Evolutionary conservation across 2,113 vertebrate genomes (phyloP), one percentile per base, ranked within the genome.

Genomic region (Plectropomus leopardus): DNA sequence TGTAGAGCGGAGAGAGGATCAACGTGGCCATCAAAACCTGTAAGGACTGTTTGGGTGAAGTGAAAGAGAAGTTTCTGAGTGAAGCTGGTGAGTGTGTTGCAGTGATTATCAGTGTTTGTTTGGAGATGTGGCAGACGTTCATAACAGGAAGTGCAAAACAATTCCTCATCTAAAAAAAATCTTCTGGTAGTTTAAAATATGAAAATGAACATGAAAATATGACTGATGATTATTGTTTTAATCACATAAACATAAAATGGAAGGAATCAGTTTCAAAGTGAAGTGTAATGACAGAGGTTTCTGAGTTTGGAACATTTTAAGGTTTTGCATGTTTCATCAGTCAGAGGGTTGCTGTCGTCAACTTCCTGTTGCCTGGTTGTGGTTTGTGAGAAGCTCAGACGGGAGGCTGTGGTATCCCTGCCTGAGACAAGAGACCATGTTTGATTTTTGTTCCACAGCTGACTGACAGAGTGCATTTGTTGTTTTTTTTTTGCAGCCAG

Each of bases 41-140:
- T 72, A 99, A 99, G 89, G 96, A 97, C 67, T 97, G 95, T 32
- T 93, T 96, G 1, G 90, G 84, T 0, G 97, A 98, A 4, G 96
- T 97, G 14, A 97, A 96, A 84, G 97, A 99, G 67, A 99, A 99
- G 87, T 99, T 99, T 84, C 94, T 99, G 83, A 97, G 96, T 0
- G 98, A 99, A 93, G 98, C 97, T 0, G 95, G 98, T 99, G 88
- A 93, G 93, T 74, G 0, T 21, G 9, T 14, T 48, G 50, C 42
- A 48, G 36, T 59, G 75, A 69, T 63, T 48, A 19, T 48, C 16
- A 7, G 5, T 23, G 21, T 3, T 15, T 28, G 7, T 40, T 28
- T 3, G 2, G 23, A 72, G 14, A 23, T 1, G 7, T 17, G 47
- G 2, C 14, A 23, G 1, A 14, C 17, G 19, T 5, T 17, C 19